Base-by-base conservation (phyloP, 1,140 invertebrate species). In the Luehdorfia chinensis region DNA sequence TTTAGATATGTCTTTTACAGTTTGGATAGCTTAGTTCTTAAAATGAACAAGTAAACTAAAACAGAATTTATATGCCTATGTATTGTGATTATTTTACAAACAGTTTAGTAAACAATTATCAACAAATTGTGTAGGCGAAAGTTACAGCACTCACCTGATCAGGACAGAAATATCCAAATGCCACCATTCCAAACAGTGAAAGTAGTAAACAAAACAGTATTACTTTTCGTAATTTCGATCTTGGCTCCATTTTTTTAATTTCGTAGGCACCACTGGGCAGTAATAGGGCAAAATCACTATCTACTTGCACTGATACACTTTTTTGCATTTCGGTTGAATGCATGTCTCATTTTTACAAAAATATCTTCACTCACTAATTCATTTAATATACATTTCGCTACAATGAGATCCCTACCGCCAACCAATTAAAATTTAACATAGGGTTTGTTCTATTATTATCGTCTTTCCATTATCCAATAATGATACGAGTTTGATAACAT, bases 161-260 rank as follows among this genome's bases (percentile, higher is more conserved):
- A 46, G 94, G 93, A 76, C 94, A 96, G 65, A 95, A 95, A 85
- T 95, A 96, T 57, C 94, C 94, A 68, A 96, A 93, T 69, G 93
- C 94, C 48, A 96, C 89, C 77, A 96, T 95, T 39, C 94, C 94
- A 67, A 93, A 93, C 15, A 95, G 84, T 54, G 93, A 93, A 56
- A 95, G 88, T 56, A 92, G 86, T 62, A 95, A 88, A 84, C 94
- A 95, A 77, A 95, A 90, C 58, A 94, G 87, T 66, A 93, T 91
- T 68, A 95, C 90, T 85, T 91, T 91, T 71, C 92, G 90, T 65
- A 95, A 87, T 79, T 90, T 91, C 48, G 90, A 90, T 81, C 90
- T 91, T 65, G 91, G 89, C 88, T 93, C 92, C 92, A 93, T 93
- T 90, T 92, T 91, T 79, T 90, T 92, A 70, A 92, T 92, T 89